phyloP scores from a whole-genome alignment of 2,797 vertebrate species.

The Lates japonicus region DNA sequence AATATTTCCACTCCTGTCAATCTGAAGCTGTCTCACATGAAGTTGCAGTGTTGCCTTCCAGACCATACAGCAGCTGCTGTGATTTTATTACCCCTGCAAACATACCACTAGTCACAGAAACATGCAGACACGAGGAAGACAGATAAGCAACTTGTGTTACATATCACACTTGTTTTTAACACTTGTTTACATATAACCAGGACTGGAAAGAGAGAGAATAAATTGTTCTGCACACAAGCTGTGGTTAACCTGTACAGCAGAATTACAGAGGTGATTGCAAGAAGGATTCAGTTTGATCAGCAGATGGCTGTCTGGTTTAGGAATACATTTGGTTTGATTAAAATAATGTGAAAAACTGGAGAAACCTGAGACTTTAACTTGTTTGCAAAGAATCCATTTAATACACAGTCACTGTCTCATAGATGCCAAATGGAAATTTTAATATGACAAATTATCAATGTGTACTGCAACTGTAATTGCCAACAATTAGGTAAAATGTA shows the following conservation, averaged over 20 bases:
- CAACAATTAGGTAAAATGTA: too few species aligned
- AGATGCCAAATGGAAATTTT: not conserved
- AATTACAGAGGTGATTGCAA: not conserved
- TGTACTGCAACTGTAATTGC: too few species aligned
- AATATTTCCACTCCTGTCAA: not conserved
- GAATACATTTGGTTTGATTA: not conserved
- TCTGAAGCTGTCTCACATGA: not conserved
- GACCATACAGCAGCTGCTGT: not conserved
- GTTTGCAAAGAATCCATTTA: too few species aligned
- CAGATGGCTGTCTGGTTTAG: not conserved
- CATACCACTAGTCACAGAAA: not conserved
- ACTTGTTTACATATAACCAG: too few species aligned
- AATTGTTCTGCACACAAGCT: not conserved
- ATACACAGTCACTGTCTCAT: not conserved
- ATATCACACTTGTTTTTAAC: not conserved
- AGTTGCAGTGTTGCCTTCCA: not conserved
- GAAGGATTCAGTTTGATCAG: not conserved
- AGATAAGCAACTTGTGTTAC: constrained; percentile 4
- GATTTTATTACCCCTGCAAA: not conserved
- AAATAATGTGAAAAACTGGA: not conserved
- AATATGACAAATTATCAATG: not conserved
- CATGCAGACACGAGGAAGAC: not conserved
- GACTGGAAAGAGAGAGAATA: not conserved
- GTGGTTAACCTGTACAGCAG: not conserved
- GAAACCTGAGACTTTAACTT: too few species aligned